phyloP scores from a whole-genome alignment of 1,140 invertebrate genomes.

The Diploscapter pachys region DNA sequence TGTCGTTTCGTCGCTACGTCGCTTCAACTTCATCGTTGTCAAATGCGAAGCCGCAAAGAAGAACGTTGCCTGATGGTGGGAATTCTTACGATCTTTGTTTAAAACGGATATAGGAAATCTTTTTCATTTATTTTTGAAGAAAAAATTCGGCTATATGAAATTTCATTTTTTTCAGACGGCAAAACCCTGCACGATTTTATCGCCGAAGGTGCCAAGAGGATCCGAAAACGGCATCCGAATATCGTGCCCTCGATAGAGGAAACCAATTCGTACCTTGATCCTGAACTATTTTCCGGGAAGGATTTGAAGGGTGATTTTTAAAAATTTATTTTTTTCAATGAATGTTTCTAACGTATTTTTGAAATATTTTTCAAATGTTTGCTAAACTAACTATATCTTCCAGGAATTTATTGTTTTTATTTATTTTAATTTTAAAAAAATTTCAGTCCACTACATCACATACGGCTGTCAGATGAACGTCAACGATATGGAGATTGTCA shows the following conservation, averaged over 20 bases:
- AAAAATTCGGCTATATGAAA: too few relatives aligned
- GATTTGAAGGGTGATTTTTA: conserved; percentile 16
- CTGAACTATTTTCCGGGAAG: conserved; percentile 39
- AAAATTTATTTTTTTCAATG: too few relatives aligned
- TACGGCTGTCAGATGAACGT: conserved; percentile 98
- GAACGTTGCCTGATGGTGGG: too few relatives aligned
- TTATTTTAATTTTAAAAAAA: background rate
- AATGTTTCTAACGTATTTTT: too few relatives aligned
- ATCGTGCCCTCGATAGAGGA: conserved; percentile 33
- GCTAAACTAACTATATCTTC: background rate
- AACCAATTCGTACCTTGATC: conserved; percentile 36
- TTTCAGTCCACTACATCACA: conserved; percentile 75
- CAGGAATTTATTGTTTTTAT: background rate
- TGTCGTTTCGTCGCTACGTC: too few relatives aligned
- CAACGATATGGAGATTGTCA: conserved; percentile 87
- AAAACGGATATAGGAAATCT: too few relatives aligned
- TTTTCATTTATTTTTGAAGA: too few relatives aligned
- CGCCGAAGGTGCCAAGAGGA: conserved; percentile 2
- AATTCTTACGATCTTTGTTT: too few relatives aligned
- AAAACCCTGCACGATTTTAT: conserved; percentile 41
- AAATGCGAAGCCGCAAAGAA: too few relatives aligned
- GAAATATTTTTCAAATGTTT: conserved; percentile 19
- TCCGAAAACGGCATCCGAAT: conserved; percentile 21
- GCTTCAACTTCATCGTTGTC: too few relatives aligned
- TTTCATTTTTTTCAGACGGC: conserved; percentile 28